phyloP scores from a whole-genome alignment of 2,888 invertebrate genomes.

The Agapostemon virescens region DNA sequence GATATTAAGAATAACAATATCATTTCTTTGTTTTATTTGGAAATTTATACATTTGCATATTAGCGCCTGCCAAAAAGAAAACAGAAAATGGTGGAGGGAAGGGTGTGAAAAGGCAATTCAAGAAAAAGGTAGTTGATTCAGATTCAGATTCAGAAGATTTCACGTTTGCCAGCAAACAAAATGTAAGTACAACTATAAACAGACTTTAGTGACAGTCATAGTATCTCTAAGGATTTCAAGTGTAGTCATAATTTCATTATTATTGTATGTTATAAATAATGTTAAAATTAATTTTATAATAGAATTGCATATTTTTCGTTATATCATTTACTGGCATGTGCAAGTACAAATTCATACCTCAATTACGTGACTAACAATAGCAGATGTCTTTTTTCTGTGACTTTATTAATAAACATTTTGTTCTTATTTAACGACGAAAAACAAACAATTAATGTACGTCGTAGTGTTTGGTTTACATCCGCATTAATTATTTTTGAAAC shows the following conservation, averaged over 20 bases:
- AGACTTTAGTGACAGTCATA: background rate
- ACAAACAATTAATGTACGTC: too few species aligned
- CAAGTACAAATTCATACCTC: too few species aligned
- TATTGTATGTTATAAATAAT: too few species aligned
- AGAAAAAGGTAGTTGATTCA: slow-evolving; percentile 71
- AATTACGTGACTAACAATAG: too few species aligned
- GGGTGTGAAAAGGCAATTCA: slow-evolving; percentile 69
- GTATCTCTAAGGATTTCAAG: background rate
- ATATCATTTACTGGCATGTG: too few species aligned
- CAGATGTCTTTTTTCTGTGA: too few species aligned
- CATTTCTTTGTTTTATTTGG: background rate
- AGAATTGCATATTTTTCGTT: too few species aligned
- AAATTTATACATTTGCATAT: background rate
- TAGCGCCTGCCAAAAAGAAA: slow-evolving; percentile 70
- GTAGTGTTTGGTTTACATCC: too few species aligned
- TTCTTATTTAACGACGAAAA: too few species aligned
- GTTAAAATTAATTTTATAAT: too few species aligned
- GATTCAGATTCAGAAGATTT: slow-evolving; percentile 75
- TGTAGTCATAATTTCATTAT: background rate
- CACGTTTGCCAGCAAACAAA: slow-evolving; percentile 63
- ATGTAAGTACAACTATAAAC: slow-evolving; percentile 65
- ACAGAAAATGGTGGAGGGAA: slow-evolving; percentile 71
- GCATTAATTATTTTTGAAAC: too few species aligned
- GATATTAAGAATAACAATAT: slow-evolving; percentile 5
- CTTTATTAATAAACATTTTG: too few species aligned